Evolutionary conservation across 2,888 invertebrate genomes (phyloP), one percentile per base, ranked within the genome.

Genomic region (Cosmorhoe ocellata): DNA sequence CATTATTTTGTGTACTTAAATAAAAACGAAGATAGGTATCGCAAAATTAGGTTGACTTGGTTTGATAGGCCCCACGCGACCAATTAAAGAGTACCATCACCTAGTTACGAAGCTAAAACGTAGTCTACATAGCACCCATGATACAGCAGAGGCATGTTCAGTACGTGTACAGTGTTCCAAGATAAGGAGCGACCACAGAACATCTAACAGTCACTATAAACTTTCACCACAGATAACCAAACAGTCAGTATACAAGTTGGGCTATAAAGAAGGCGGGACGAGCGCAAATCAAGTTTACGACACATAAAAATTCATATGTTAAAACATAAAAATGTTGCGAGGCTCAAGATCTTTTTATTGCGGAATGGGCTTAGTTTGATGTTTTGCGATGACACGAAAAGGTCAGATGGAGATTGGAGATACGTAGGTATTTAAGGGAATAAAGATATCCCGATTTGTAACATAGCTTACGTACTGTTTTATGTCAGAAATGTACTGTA

Each of bases 241-340:
- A 13, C 18, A 41, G 34, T 30, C 7, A 13, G 24, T 47, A 34
- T 34, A 11, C 8, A 32, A 7, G n/a, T 37, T 7, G 38, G 33
- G 61, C 64, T 43, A 64, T 38, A 46, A 60, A 67, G 47, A 27
- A n/a, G 47, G 57, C 58, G 61, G 38, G 42, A 46, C 51, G 42
- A 26, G 49, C 43, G 52, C 57, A 60, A 61, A 57, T 59, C 61
- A 57, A 52, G 53, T 58, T 65, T 48, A 50, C 61, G 52, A 56
- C 56, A 30, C 51, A 59, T 61, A 61, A 59, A 61, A 59, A 56
- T 50, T 56, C 53, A 59, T 61, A 61, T 48, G 53, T 48, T 52
- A 32, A 28, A 48, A 45, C 48, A 40, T 48, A 48, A 53, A 52
- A 48, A 48, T 27, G 44, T 40, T 39, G 47, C 47, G 30, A 37